These are phyloP conservation scores for Euwallacea similis DNA, from an alignment of 1,140 invertebrate species.

Conservation along the genomic window DNA sequence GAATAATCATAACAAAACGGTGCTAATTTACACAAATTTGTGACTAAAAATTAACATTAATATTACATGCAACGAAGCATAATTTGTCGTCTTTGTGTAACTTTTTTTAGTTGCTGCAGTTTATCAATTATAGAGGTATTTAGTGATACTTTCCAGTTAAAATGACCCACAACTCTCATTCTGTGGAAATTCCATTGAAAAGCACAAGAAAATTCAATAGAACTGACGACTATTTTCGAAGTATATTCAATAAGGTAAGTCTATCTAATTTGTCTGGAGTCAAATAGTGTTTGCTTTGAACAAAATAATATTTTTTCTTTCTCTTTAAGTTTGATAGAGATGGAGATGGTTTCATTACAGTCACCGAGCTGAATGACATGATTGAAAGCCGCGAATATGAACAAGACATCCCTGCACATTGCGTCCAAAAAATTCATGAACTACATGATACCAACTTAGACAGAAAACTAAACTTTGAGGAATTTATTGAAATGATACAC, in stretches of 20 bases:
- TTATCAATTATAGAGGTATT: no score
- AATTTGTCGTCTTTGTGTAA: no score
- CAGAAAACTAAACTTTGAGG: constrained; percentile 72
- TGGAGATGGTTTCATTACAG: constrained; percentile 71
- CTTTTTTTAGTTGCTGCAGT: no score
- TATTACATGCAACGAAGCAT: no score
- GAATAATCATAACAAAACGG: no score
- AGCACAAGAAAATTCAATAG: neutral
- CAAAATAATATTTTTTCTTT: constrained; percentile 10
- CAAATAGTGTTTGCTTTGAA: constrained; percentile 7
- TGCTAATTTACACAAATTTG: no score
- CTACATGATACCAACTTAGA: constrained; percentile 72
- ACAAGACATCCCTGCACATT: constrained; percentile 71
- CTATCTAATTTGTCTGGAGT: neutral
- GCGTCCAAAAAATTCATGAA: constrained; percentile 70
- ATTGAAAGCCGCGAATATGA: constrained; percentile 65
- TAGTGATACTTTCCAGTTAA: no score
- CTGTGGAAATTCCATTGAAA: constrained; percentile 25
- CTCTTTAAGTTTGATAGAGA: constrained; percentile 72
- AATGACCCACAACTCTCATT: constrained; percentile 4
- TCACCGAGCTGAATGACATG: constrained; percentile 66
- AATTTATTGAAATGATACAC: constrained; percentile 79
- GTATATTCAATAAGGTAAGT: constrained; percentile 35
- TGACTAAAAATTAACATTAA: no score
- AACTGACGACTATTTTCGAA: constrained; percentile 32